These are phyloP conservation scores for Chelonia mydas DNA, from an alignment of 2,797 vertebrate species.

Conservation along the genomic window DNA sequence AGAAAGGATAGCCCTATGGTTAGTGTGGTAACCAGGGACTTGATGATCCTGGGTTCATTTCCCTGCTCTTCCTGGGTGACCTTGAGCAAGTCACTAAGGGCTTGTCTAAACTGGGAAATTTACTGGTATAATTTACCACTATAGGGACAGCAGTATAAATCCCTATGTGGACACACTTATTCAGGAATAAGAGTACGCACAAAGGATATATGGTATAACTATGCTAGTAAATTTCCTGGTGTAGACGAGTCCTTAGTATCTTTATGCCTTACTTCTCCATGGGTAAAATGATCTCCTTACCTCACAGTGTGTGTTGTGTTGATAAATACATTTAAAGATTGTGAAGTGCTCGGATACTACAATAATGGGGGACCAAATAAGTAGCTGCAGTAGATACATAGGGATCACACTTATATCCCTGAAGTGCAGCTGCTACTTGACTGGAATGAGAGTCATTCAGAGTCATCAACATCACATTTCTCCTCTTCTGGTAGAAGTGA, in stretches of 20 bases:
- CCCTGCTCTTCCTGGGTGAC: neutral
- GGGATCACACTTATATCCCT: neutral
- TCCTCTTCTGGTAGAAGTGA: neutral
- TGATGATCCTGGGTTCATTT: neutral
- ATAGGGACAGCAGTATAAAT: neutral
- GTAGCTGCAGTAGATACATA: neutral
- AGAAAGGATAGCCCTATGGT: neutral
- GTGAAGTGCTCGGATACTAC: neutral
- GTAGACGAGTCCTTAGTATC: neutral
- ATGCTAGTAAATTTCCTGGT: neutral
- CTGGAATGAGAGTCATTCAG: fast-evolving
- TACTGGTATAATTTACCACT: neutral
- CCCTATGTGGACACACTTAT: neutral
- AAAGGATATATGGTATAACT: neutral
- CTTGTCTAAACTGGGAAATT: neutral
- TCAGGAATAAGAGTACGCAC: neutral
- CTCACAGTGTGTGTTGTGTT: neutral
- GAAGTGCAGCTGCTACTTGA: neutral
- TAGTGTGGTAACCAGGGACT: neutral
- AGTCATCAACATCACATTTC: neutral
- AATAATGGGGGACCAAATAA: neutral
- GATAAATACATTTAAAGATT: neutral
- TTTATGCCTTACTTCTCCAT: neutral
- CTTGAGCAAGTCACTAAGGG: neutral
- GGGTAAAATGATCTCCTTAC: neutral